Percentiles rank a stretch among this genome's conserved stretches.
Conservation (phyloP, 2,888 invertebrate species). For the Bellardia pandia region DNA sequence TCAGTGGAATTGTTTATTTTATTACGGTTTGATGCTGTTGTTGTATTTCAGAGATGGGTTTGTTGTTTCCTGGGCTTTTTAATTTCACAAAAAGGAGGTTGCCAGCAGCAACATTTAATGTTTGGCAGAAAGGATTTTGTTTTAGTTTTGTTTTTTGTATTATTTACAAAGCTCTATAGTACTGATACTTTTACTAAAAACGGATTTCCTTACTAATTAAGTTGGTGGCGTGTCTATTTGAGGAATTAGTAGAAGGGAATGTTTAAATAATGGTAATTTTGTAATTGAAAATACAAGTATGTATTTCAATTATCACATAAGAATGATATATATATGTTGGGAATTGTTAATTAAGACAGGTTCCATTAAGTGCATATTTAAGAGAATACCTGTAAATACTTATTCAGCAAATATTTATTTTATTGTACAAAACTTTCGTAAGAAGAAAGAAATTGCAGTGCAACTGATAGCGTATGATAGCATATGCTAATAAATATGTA, state of each 20-base stretch:
- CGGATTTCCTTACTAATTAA: constrained; percentile 69
- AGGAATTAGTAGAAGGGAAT: constrained; percentile 32
- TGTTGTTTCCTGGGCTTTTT: constrained; percentile 49
- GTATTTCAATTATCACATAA: too few relatives aligned
- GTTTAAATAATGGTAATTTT: background rate
- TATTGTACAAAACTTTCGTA: too few relatives aligned
- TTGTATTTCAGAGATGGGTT: constrained; percentile 25
- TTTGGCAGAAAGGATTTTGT: constrained; percentile 4
- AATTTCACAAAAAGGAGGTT: constrained; percentile 61
- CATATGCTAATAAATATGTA: too few relatives aligned
- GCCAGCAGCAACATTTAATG: constrained; percentile 58
- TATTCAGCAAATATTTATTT: too few relatives aligned
- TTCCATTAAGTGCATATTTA: too few relatives aligned
- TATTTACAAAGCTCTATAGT: background rate
- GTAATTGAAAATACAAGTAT: background rate
- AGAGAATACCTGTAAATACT: too few relatives aligned
- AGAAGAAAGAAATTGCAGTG: too few relatives aligned
- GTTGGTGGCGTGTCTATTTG: constrained; percentile 59
- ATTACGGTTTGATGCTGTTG: background rate
- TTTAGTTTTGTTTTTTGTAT: background rate
- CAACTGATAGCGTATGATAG: too few relatives aligned
- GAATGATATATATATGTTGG: too few relatives aligned
- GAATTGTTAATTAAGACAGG: too few relatives aligned
- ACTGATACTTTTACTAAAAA: constrained; percentile 40
- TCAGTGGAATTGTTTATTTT: constrained; percentile 27